Conservation (phyloP, 2,113 vertebrate genomes). For the Psittacus erithacus region DNA sequence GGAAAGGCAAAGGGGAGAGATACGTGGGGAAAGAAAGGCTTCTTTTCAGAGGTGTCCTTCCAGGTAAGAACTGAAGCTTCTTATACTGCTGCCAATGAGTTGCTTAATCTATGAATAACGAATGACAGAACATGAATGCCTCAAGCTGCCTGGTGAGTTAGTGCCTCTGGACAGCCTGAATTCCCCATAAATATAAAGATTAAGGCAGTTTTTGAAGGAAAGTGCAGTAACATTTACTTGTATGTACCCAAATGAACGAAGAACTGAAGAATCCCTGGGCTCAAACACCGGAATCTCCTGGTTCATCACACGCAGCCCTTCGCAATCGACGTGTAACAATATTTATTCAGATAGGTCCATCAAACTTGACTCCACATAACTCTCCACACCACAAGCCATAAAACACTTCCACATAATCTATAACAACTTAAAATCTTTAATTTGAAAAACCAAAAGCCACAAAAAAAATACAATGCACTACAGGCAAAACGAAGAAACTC, state of each 20-base stretch:
- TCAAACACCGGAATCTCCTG: background rate
- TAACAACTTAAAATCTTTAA: conserved; percentile 68
- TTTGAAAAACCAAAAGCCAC: conserved; percentile 69
- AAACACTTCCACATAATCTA: conserved; percentile 62
- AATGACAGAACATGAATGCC: background rate
- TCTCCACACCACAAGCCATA: conserved; percentile 61
- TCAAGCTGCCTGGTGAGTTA: conserved; percentile 37
- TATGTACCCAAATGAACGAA: background rate
- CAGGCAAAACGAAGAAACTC: conserved; percentile 14
- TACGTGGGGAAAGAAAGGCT: background rate
- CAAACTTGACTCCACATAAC: conserved; percentile 39
- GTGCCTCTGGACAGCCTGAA: conserved; percentile 36
- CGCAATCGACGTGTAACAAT: background rate
- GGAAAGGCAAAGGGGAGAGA: conserved; percentile 38
- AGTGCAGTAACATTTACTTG: background rate
- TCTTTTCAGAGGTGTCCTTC: conserved; percentile 58
- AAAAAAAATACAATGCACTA: conserved; percentile 29
- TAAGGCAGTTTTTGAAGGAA: conserved; percentile 22
- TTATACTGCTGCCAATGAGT: conserved; percentile 11
- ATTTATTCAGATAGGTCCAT: conserved; percentile 51
- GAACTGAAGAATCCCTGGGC: background rate
- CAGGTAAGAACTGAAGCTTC: conserved; percentile 61
- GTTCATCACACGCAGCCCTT: conserved; percentile 12
- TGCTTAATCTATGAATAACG: conserved; percentile 39
- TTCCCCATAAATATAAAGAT: conserved; percentile 28